Evolutionary conservation across 2,888 invertebrate species (phyloP).

Genomic region (Creontiades dilutus): DNA sequence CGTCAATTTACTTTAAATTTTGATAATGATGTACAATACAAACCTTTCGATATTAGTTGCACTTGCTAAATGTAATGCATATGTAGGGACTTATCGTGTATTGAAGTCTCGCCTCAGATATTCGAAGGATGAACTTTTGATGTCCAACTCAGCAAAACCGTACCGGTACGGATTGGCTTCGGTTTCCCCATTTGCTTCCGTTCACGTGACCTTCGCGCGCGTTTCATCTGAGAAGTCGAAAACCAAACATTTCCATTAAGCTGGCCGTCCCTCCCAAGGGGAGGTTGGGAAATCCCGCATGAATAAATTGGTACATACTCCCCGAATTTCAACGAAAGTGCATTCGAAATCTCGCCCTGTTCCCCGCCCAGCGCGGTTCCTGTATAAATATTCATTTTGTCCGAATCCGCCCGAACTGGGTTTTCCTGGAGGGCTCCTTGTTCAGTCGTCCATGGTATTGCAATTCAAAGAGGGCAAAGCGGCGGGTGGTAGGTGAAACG

Average conservation of each 20-base stretch:
- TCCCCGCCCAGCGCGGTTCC: background rate
- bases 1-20: no score
- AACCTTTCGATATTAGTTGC: no score
- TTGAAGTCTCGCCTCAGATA: no score
- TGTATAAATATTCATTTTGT: constrained; percentile 27
- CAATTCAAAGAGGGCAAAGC: constrained; percentile 38
- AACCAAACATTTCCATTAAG: constrained; percentile 23
- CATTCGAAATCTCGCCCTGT: background rate
- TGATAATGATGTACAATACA: no score
- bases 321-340: background rate
- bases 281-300: background rate
- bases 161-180: no score
- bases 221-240: background rate
- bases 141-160: no score
- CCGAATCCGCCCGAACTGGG: background rate
- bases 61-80: no score
- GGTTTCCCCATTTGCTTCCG: background rate
- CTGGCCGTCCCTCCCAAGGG: background rate
- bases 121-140: no score
- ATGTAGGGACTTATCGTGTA: no score
- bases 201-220: background rate
- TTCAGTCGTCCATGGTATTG: constrained; percentile 28
- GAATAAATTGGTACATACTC: constrained; percentile 13
- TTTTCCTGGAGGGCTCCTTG: constrained; percentile 31
- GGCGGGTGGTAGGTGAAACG: background rate